Percentiles rank a stretch among this genome's conserved stretches.
Evolutionary conservation across 2,797 vertebrate genomes (phyloP).

Genomic region (Myotis pilosus): DNA sequence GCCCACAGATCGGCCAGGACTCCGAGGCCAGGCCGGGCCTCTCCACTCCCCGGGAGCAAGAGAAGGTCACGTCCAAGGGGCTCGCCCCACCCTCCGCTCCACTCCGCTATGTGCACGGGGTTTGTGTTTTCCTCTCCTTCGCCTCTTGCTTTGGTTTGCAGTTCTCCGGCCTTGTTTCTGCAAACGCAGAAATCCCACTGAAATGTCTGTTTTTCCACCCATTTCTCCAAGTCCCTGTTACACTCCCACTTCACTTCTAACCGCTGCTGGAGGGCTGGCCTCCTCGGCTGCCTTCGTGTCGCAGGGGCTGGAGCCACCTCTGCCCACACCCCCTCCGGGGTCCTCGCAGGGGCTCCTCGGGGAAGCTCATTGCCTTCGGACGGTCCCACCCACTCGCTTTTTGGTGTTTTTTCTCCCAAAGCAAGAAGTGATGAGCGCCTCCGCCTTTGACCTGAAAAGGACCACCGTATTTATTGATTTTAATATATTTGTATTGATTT

Average conservation of each 20-base stretch:
- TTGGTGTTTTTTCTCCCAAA: not conserved
- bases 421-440: not conserved
- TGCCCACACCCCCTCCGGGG: not conserved
- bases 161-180: not conserved
- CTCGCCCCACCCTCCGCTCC: rapidly evolving
- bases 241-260: not conserved
- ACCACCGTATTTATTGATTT: too few species aligned
- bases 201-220: constrained; percentile 34
- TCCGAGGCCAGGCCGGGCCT: rapidly evolving
- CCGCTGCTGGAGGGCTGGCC: not conserved
- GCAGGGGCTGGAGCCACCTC: not conserved
- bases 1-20: not conserved
- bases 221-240: constrained; percentile 54
- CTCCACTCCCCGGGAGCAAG: not conserved
- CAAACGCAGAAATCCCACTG: constrained; percentile 16
- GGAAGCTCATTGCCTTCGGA: not conserved
- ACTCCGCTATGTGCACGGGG: rapidly evolving
- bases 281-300: not conserved
- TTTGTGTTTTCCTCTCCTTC: not conserved
- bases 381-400: not conserved
- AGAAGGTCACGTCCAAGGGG: not conserved
- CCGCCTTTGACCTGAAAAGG: not conserved
- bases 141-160: not conserved
- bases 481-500: too few species aligned
- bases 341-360: rapidly evolving